Percentiles rank a stretch among this genome's conserved stretches.
These are phyloP conservation scores for Pithys albifrons DNA, from an alignment of 2,113 vertebrate genomes.

Conservation along the genomic window DNA sequence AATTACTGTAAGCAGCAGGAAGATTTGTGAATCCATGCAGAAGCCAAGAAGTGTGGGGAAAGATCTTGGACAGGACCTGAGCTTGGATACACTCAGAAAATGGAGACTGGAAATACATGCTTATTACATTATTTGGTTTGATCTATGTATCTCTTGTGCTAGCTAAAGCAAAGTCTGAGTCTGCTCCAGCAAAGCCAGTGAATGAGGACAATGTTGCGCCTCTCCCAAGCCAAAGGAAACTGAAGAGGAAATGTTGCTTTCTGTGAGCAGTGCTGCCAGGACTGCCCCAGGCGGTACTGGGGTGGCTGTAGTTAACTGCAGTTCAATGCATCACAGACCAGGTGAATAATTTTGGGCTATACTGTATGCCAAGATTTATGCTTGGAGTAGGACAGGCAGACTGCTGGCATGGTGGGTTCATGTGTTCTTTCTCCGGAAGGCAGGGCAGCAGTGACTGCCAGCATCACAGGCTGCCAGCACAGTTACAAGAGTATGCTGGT, in stretches of 20 bases:
- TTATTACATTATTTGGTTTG: background rate
- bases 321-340: background rate
- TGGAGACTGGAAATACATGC: background rate
- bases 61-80: background rate
- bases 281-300: background rate
- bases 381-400: background rate
- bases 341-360: background rate
- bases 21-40: background rate
- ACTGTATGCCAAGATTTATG: background rate
- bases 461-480: background rate
- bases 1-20: background rate
- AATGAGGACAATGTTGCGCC: background rate
- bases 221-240: background rate
- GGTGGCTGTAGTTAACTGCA: background rate
- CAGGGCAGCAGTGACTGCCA: background rate
- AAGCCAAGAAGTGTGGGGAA: background rate
- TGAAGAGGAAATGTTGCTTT: background rate
- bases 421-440: background rate
- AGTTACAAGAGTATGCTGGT: fast-evolving
- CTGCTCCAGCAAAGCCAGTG: background rate
- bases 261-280: background rate
- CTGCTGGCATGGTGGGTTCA: background rate
- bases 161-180: background rate
- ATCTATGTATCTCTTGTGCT: background rate
- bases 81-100: background rate